Evolutionary conservation across 1,140 invertebrate genomes (phyloP).

Genomic region (Trichonephila clavata): DNA sequence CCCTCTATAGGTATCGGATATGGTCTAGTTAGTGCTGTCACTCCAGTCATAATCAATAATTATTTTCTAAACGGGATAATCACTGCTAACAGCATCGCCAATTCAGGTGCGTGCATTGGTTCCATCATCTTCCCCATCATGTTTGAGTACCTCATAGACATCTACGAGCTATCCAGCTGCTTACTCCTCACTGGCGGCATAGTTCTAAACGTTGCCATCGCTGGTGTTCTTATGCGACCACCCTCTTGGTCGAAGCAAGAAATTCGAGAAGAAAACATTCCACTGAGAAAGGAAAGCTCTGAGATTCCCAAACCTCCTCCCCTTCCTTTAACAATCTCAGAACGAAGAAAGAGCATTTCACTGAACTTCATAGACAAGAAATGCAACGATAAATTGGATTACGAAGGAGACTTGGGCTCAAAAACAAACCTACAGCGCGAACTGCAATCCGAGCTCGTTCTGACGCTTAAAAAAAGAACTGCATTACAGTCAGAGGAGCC

Average conservation of each 20-base stretch:
- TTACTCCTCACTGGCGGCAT: constrained; percentile 90
- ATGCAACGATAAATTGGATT: neutral
- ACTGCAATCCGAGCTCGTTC: constrained; percentile 15
- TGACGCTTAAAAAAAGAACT: neutral
- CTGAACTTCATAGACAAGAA: neutral
- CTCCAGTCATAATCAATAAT: constrained; percentile 92
- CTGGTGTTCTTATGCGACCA: constrained; percentile 88
- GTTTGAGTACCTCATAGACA: constrained; percentile 80
- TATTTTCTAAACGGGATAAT: constrained; percentile 91
- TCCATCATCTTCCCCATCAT: constrained; percentile 91
- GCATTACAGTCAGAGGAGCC: neutral
- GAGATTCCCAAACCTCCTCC: neutral
- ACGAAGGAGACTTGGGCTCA: neutral
- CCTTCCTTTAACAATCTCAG: too few species aligned
- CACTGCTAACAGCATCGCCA: constrained; percentile 92
- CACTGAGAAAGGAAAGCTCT: neutral
- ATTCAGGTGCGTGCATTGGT: constrained; percentile 92
- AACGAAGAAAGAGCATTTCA: neutral
- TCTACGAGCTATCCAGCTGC: constrained; percentile 77
- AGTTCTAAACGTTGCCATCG: constrained; percentile 91
- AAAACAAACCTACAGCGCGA: neutral
- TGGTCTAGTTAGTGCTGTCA: constrained; percentile 89
- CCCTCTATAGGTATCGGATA: constrained; percentile 86
- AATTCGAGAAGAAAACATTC: neutral
- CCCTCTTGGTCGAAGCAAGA: neutral